Percentiles rank a stretch among this genome's conserved stretches.
These are phyloP conservation scores for Lophius piscatorius DNA, from an alignment of 2,113 vertebrate species.

Conservation along the genomic window DNA sequence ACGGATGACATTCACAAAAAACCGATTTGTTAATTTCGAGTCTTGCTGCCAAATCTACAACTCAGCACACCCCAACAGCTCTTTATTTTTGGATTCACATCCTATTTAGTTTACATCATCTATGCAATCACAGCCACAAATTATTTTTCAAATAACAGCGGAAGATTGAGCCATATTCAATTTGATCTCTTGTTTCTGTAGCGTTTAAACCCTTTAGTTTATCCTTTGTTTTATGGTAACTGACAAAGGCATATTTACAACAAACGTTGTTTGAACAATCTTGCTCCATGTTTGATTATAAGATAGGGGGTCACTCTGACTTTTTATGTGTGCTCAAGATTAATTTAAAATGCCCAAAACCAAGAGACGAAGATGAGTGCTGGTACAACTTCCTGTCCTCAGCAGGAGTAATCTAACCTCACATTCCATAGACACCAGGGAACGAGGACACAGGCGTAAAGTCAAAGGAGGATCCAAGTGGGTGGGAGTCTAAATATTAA, in stretches of 20 bases:
- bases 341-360: constrained; percentile 29
- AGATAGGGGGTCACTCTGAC: constrained; percentile 33
- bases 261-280: constrained; percentile 4
- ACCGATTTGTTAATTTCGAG: constrained; percentile 18
- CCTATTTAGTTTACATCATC: constrained; percentile 13
- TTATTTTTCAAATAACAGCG: no score
- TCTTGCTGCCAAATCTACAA: constrained; percentile 21
- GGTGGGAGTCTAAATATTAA: no score
- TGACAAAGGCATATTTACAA: constrained; percentile 17
- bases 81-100: constrained; percentile 27
- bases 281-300: constrained; percentile 33
- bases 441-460: not conserved
- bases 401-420: no score
- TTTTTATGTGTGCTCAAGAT: constrained; percentile 44
- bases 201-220: no score
- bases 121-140: constrained; percentile 14
- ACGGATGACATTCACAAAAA: constrained; percentile 24
- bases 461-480: no score
- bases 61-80: constrained; percentile 35
- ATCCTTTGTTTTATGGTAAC: constrained; percentile 15
- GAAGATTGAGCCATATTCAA: no score
- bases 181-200: no score
- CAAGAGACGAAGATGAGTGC: constrained; percentile 21
- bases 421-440: not conserved
- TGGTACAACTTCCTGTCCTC: not conserved